Base-by-base conservation (phyloP, 1,140 invertebrate species). In the Drosophila cardini region DNA sequence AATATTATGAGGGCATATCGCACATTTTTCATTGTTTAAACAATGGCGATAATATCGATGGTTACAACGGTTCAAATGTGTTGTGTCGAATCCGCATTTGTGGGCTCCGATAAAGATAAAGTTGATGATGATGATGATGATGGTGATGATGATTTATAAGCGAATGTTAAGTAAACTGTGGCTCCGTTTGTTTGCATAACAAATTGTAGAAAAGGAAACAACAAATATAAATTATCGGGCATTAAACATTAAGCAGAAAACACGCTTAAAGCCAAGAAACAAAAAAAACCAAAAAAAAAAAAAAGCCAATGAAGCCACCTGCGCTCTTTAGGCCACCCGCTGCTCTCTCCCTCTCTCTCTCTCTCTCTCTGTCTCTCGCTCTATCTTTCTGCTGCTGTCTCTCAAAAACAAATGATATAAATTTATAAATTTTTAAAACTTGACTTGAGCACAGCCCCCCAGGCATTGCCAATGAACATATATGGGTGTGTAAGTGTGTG, bases 121-220 rank as follows among this genome's bases (percentile, higher is more conserved):
- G 21, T 70, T 67, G 48, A 42, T 63, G 50, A 15, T 40, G 38
- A 52, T 58, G 52, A 11, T 18, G 38, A 16, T 53, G 76, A 42
- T 69, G 72, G 58, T 87, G 79, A 80, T 76, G 79, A 80, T 81
- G 84, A 87, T 89, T 86, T 86, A 89, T 89, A 74, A 75, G 70
- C 70, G 65, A 48, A 45, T 64, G 43, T 82, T 79, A 68, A 76
- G 62, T 72, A 83, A 87, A 83, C 65, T 79, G 62, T 80, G 71
- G 72, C 82, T 75, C 78, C 82, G 84, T 89, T 86, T 87, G 84
- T 86, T 86, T 83, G 76, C 72, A 79, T 84, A 84, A 84, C 72
- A 84, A 84, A 83, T 83, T 78, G 76, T 72, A 69, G 43, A 67
- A 72, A 61, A 9, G 8, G 50, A 63, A 13, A 62, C 32, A 62